A percentile compares a stretch with the other conserved stretches of the same genome.
Evolutionary conservation across 2,797 vertebrate species (phyloP).

Genomic region (Oryzias sinensis): DNA sequence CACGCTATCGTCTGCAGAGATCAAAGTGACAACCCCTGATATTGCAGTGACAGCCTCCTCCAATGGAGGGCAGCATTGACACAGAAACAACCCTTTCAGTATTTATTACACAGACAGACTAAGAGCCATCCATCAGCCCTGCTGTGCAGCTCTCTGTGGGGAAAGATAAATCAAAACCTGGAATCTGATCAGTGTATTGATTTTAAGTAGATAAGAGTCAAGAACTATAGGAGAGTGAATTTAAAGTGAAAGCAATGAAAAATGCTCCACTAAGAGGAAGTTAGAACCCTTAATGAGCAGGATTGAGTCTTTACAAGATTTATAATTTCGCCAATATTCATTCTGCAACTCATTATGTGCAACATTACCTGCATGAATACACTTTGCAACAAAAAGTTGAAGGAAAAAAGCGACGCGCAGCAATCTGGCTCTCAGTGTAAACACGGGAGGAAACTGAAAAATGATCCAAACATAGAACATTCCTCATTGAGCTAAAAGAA

Average conservation of each 20-base stretch:
- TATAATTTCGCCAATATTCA: not conserved
- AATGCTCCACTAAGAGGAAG: conserved; percentile 3
- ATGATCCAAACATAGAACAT: not conserved
- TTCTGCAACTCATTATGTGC: not conserved
- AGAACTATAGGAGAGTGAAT: conserved; percentile 17
- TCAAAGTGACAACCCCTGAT: conserved; percentile 16
- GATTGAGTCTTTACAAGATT: not conserved
- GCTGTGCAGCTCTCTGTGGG: conserved; percentile 25
- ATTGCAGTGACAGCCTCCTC: not conserved
- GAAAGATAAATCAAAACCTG: conserved; percentile 40
- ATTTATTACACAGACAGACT: conserved; percentile 7
- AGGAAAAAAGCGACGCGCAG: not conserved
- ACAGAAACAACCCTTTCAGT: conserved; percentile 6
- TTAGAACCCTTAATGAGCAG: conserved; percentile 3
- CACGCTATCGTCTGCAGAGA: conserved; percentile 23
- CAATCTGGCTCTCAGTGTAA: not conserved
- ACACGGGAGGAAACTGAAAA: not conserved
- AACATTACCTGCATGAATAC: conserved; percentile 3
- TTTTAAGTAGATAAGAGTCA: conserved; percentile 35
- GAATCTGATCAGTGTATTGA: conserved; percentile 48
- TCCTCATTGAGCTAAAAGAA: conserved; percentile 8
- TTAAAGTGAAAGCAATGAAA: conserved; percentile 31
- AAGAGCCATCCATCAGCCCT: conserved; percentile 15
- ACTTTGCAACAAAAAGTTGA: conserved; percentile 31
- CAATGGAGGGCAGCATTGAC: conserved; percentile 68